phyloP scores from a whole-genome alignment of 2,888 invertebrate genomes.

The Nysson spinosus region DNA sequence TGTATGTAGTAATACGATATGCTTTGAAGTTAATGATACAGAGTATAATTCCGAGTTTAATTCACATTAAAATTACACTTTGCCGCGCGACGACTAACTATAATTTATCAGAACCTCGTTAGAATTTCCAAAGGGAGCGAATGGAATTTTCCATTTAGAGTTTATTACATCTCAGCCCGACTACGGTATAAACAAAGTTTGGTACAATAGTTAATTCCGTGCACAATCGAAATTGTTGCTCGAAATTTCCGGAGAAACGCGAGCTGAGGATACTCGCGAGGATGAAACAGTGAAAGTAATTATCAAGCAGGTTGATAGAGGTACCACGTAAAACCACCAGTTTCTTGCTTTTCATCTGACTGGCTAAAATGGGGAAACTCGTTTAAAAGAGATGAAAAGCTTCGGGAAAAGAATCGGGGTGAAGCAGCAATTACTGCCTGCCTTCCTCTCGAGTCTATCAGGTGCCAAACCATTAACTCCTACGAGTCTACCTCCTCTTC shows the following conservation, averaged over 20 bases:
- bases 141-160: no score
- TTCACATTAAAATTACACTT: no score
- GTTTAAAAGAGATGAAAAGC: constrained; percentile 26
- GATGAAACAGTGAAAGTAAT: constrained; percentile 16
- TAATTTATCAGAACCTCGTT: no score
- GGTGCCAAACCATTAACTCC: constrained; percentile 58
- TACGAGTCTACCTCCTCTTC: neutral
- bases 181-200: no score
- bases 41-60: no score
- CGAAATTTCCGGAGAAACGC: neutral
- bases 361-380: constrained; percentile 17
- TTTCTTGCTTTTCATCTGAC: constrained; percentile 1
- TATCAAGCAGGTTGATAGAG: constrained; percentile 7
- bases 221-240: neutral
- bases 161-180: no score
- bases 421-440: constrained; percentile 49
- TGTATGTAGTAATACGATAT: no score
- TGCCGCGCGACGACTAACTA: no score
- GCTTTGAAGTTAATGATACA: no score
- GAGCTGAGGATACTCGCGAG: neutral
- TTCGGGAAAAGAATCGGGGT: constrained; percentile 29
- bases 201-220: no score
- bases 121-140: no score
- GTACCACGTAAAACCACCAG: neutral
- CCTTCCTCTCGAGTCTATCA: constrained; percentile 47